Conservation (phyloP, 2,797 vertebrate genomes). For the Enteromius argenteus region DNA sequence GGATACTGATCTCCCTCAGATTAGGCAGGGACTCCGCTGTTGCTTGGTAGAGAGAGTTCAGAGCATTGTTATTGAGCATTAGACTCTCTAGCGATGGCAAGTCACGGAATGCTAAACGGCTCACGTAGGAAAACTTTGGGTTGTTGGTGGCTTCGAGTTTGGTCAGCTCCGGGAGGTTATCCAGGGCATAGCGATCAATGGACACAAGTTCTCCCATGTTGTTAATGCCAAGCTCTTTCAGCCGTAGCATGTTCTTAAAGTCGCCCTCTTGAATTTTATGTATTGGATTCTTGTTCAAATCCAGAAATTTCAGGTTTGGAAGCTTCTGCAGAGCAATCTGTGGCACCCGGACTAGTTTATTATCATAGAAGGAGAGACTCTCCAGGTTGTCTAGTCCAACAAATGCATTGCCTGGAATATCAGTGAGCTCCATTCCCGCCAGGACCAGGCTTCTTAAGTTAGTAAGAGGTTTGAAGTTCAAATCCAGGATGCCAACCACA, state of each 20-base stretch:
- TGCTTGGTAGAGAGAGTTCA: conserved; percentile 91
- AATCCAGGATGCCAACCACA: conserved; percentile 90
- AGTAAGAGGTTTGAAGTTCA: conserved; percentile 92
- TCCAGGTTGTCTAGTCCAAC: conserved; percentile 95
- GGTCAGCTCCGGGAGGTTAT: conserved; percentile 96
- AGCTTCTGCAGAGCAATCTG: conserved; percentile 93
- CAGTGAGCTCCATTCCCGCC: conserved; percentile 95
- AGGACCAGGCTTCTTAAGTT: conserved; percentile 93
- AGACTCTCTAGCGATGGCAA: conserved; percentile 94
- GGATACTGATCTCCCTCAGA: conserved; percentile 94
- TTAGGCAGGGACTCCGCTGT: conserved; percentile 92
- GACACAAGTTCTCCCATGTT: conserved; percentile 96
- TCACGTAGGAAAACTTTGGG: conserved; percentile 92
- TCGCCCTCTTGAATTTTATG: conserved; percentile 95
- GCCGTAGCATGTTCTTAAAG: conserved; percentile 93
- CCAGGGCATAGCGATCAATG: conserved; percentile 89
- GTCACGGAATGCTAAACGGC: conserved; percentile 89
- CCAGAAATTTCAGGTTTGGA: conserved; percentile 94
- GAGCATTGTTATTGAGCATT: conserved; percentile 96
- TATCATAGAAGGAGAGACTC: conserved; percentile 96
- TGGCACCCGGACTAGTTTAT: conserved; percentile 89
- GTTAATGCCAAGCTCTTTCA: conserved; percentile 96
- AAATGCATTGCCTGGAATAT: conserved; percentile 92
- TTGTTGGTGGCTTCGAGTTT: conserved; percentile 98
- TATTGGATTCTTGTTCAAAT: conserved; percentile 97